phyloP scores from a whole-genome alignment of 1,140 invertebrate genomes.

The Drosophila simulans region DNA sequence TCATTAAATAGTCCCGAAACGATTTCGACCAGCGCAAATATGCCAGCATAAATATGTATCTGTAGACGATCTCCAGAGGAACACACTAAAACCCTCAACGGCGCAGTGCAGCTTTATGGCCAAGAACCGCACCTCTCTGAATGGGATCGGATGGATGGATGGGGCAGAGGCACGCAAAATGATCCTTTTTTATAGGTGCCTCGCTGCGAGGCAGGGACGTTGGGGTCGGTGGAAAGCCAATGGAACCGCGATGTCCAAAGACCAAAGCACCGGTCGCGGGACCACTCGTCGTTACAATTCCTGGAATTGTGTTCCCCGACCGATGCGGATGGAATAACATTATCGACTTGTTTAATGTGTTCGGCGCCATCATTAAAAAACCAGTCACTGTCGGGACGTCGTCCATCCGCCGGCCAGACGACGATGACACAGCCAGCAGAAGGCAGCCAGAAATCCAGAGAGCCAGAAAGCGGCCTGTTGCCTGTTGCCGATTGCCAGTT shows the following conservation, averaged over 20 bases:
- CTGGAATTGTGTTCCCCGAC: conserved; percentile 69
- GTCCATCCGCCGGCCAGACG: conserved; percentile 63
- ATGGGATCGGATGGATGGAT: conserved; percentile 42
- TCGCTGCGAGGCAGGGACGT: conserved; percentile 17
- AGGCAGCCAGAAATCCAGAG: conserved; percentile 12
- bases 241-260: conserved; percentile 25
- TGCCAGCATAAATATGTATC: conserved; percentile 21
- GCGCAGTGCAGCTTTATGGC: conserved; percentile 11
- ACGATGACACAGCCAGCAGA: conserved; percentile 54
- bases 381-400: conserved; percentile 68
- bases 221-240: background rate
- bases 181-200: conserved; percentile 49
- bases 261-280: conserved; percentile 32
- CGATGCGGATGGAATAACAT: conserved; percentile 75
- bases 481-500: background rate
- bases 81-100: conserved; percentile 10
- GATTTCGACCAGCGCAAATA: conserved; percentile 36
- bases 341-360: conserved; percentile 79
- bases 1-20: conserved; percentile 34
- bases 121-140: conserved; percentile 44
- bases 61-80: conserved; percentile 23
- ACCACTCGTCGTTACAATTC: conserved; percentile 65
- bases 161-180: conserved; percentile 45
- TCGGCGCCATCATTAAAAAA: conserved; percentile 80
- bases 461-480: conserved; percentile 8